Conservation (phyloP, 2,113 vertebrate genomes). For the Deroptyus accipitrinus region DNA sequence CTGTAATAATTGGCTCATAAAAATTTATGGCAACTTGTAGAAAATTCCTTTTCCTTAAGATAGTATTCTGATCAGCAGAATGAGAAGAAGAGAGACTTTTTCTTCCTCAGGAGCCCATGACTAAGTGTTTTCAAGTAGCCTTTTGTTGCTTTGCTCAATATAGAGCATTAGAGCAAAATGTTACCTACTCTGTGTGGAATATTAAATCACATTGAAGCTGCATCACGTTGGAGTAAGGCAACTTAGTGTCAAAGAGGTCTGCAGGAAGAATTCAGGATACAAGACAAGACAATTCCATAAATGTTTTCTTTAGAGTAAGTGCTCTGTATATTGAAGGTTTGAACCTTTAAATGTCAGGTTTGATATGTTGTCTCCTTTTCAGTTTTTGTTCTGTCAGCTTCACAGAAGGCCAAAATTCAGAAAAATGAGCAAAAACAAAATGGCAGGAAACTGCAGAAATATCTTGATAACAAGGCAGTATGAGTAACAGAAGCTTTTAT, state of each 20-base stretch:
- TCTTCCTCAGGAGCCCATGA: slow-evolving; percentile 48
- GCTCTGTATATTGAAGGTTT: neutral
- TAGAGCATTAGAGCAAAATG: neutral
- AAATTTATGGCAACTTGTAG: slow-evolving; percentile 75
- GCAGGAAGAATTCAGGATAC: neutral
- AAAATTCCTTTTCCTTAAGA: slow-evolving; percentile 61
- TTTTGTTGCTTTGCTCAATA: slow-evolving; percentile 44
- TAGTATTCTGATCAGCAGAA: slow-evolving; percentile 62
- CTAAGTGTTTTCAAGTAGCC: slow-evolving; percentile 59
- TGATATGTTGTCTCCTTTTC: neutral
- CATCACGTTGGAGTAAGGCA: neutral
- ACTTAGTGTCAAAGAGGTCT: neutral
- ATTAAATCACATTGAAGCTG: neutral
- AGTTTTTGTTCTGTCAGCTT: neutral
- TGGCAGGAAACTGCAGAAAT: neutral
- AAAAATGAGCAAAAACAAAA: neutral
- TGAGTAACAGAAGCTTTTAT: neutral
- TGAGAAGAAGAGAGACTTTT: slow-evolving; percentile 31
- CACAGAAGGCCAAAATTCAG: neutral
- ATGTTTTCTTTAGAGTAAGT: neutral
- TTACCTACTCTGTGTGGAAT: neutral
- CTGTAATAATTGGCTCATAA: slow-evolving; percentile 75
- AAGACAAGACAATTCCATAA: slow-evolving; percentile 4
- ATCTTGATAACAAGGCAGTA: neutral
- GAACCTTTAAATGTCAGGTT: slow-evolving; percentile 45